phyloP scores from a whole-genome alignment of 1,140 invertebrate species.

The Bilobella aurantiaca region DNA sequence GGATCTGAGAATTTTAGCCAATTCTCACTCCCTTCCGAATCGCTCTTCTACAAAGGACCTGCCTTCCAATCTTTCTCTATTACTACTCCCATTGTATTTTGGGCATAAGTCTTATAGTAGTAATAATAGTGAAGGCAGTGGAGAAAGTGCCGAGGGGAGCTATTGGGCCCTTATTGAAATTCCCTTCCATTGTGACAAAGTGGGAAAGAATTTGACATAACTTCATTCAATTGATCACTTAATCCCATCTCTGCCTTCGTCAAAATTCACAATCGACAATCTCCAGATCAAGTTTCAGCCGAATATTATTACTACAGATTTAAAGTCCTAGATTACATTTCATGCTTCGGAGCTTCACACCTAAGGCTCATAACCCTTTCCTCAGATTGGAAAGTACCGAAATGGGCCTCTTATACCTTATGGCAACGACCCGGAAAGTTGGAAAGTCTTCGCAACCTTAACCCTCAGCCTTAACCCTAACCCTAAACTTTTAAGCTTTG shows the following conservation, averaged over 20 bases:
- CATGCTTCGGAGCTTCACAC: not conserved
- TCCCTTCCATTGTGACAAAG: not conserved
- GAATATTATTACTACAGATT: not conserved
- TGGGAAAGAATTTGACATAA: not conserved
- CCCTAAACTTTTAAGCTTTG: no score
- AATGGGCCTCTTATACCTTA: no score
- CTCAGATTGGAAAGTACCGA: no score
- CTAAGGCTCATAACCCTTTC: no score
- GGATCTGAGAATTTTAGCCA: not conserved
- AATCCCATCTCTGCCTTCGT: not conserved
- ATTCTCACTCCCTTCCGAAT: not conserved
- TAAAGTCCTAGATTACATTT: not conserved
- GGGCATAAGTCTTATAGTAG: not conserved
- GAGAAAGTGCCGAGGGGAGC: not conserved
- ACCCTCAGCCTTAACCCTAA: no score
- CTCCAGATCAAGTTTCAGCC: not conserved
- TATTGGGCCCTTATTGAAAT: not conserved
- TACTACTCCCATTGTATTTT: not conserved
- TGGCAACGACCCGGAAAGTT: no score
- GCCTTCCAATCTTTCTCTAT: no score
- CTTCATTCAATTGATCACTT: conserved; percentile 9
- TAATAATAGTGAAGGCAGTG: not conserved
- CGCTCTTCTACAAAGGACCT: not conserved
- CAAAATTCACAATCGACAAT: no score
- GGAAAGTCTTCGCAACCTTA: no score